A percentile compares a stretch with the other conserved stretches of the same genome.
phyloP scores from a whole-genome alignment of 2,113 vertebrate species.

The Pelobates fuscus region DNA sequence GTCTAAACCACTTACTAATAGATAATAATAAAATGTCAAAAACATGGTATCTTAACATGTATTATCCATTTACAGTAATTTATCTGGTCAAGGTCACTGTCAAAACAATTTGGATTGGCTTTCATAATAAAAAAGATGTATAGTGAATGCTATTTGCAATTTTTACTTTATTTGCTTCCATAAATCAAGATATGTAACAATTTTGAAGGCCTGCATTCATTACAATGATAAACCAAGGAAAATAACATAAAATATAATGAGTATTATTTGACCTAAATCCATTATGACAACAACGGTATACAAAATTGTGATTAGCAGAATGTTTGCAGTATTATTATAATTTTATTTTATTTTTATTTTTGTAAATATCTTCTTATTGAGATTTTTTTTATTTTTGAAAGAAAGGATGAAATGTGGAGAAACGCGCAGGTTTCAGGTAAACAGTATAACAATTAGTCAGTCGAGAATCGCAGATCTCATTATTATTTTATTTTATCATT shows the following conservation, averaged over 20 bases:
- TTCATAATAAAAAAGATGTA: slow-evolving; percentile 20
- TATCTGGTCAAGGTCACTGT: slow-evolving; percentile 41
- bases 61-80: slow-evolving; percentile 44
- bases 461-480: too few relatives aligned
- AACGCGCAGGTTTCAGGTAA: too few relatives aligned
- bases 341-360: too few relatives aligned
- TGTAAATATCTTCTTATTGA: too few relatives aligned
- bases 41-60: slow-evolving; percentile 36
- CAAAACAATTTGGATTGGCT: slow-evolving; percentile 17
- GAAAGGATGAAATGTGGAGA: too few relatives aligned
- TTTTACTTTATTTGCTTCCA: neutral
- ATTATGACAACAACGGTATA: too few relatives aligned
- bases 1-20: slow-evolving; percentile 38
- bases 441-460: too few relatives aligned
- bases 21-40: slow-evolving; percentile 45
- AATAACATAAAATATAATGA: neutral
- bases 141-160: neutral
- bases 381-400: too few relatives aligned
- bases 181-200: neutral
- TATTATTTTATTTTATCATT: too few relatives aligned
- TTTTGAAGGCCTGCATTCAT: neutral
- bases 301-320: too few relatives aligned
- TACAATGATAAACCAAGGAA: neutral
- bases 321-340: too few relatives aligned
- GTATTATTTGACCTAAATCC: too few relatives aligned